phyloP scores from a whole-genome alignment of 1,140 invertebrate species.

The Temnothorax curvispinosus region DNA sequence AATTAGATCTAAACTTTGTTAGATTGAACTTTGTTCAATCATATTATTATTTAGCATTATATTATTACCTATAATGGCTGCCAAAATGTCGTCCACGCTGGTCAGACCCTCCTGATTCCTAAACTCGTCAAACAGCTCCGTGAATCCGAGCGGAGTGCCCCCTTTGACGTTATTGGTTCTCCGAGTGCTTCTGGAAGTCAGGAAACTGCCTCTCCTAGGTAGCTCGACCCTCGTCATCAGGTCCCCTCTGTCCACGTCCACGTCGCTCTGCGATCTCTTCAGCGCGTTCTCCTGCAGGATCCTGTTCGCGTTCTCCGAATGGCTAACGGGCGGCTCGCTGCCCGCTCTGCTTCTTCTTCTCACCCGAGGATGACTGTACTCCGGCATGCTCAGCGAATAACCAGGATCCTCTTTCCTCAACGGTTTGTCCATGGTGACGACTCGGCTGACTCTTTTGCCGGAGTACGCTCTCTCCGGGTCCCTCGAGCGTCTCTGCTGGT shows the following conservation, averaged over 20 bases:
- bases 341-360: conserved; percentile 81
- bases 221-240: conserved; percentile 93
- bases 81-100: conserved; percentile 94
- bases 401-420: conserved; percentile 59
- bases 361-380: conserved; percentile 64
- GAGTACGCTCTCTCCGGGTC: conserved; percentile 59
- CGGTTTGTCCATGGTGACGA: conserved; percentile 74
- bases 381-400: conserved; percentile 31
- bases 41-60: background rate
- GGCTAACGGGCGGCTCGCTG: conserved; percentile 82
- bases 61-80: conserved; percentile 90
- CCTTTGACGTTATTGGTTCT: conserved; percentile 81
- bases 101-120: conserved; percentile 93
- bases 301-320: conserved; percentile 78
- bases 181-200: conserved; percentile 89
- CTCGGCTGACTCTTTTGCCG: conserved; percentile 61
- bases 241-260: conserved; percentile 88
- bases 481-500: conserved; percentile 59
- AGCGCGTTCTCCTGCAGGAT: conserved; percentile 85
- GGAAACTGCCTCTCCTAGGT: conserved; percentile 92
- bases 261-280: conserved; percentile 86
- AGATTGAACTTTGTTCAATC: background rate
- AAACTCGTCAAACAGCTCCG: conserved; percentile 93
- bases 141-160: conserved; percentile 92
- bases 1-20: background rate